phyloP scores from a whole-genome alignment of 2,113 vertebrate genomes.

The Thermophis baileyi region DNA sequence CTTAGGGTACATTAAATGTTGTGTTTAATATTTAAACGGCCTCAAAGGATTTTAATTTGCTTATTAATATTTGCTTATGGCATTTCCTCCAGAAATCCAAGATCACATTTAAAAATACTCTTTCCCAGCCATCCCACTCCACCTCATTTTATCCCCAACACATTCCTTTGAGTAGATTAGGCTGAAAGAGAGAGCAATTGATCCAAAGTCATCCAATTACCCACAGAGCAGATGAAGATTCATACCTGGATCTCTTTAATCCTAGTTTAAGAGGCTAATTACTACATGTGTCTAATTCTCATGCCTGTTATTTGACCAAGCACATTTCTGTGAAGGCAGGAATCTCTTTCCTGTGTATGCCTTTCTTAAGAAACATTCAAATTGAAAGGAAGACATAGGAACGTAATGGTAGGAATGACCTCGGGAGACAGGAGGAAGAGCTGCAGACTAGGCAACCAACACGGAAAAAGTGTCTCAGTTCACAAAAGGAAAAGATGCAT shows the following conservation, averaged over 20 bases:
- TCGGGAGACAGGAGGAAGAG: background rate
- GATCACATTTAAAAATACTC: background rate
- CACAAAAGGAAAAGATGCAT: background rate
- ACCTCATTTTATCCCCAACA: background rate
- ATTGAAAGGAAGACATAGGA: background rate
- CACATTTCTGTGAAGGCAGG: background rate
- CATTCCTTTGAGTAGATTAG: background rate
- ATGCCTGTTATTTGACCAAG: background rate
- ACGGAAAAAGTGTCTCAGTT: background rate
- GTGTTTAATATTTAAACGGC: background rate
- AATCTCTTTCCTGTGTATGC: background rate
- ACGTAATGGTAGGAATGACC: background rate
- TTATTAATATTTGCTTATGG: background rate
- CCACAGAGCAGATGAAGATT: background rate
- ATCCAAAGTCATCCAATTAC: background rate
- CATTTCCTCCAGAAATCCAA: background rate
- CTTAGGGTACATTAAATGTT: background rate
- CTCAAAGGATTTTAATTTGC: background rate
- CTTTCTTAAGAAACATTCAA: background rate
- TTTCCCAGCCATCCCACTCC: background rate
- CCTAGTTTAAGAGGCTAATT: background rate
- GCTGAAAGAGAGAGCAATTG: background rate
- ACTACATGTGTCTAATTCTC: background rate
- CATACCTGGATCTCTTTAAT: background rate
- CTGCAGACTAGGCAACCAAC: background rate